Base-by-base conservation (phyloP, 1,140 invertebrate species). In the Drosophila dunni region DNA sequence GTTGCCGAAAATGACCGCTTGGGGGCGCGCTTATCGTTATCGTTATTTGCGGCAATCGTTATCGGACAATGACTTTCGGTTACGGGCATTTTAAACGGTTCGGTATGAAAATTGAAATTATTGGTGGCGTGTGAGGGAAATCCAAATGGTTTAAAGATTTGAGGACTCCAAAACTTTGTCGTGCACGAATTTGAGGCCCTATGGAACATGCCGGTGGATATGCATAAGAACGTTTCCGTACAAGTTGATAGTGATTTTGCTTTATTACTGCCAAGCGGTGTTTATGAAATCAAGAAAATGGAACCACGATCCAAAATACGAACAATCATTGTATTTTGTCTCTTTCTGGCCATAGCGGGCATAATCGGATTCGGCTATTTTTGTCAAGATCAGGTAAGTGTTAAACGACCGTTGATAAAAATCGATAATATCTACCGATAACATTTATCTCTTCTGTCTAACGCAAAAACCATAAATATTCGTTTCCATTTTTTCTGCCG, bases 281-380 rank as follows among this genome's bases (percentile, higher is more conserved):
- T 94, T 79, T 95, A 96, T 94, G 95, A 96, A 94, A 95, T 95
- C 89, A 95, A 94, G 92, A 95, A 95, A 94, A 96, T 96, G 95
- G 95, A 96, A 94, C 94, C 95, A 82, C 95, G 94, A 92, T 94
- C 94, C 66, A 95, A 94, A 92, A 93, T 97, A 82, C 94, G 95
- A 90, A 95, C 95, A 93, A 94, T 97, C 86, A 95, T 96, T 83
- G 93, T 96, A 77, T 94, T 97, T 92, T 97, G 96, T 93, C 93
- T 97, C 80, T 93, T 95, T 75, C 94, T 97, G 75, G 96, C 96
- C 73, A 93, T 97, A 29, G 96, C 96, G 85, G 96, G 96, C 57
- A 97, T 97, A 92, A 94, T 97, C 66, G 97, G 96, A 88, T 96
- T 97, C 86, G 96, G 97, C 76, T 97, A 97, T 93, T 97, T 97